Percentiles rank a stretch among this genome's conserved stretches.
phyloP scores from a whole-genome alignment of 2,888 invertebrate genomes.

The Tetragonisca angustula region DNA sequence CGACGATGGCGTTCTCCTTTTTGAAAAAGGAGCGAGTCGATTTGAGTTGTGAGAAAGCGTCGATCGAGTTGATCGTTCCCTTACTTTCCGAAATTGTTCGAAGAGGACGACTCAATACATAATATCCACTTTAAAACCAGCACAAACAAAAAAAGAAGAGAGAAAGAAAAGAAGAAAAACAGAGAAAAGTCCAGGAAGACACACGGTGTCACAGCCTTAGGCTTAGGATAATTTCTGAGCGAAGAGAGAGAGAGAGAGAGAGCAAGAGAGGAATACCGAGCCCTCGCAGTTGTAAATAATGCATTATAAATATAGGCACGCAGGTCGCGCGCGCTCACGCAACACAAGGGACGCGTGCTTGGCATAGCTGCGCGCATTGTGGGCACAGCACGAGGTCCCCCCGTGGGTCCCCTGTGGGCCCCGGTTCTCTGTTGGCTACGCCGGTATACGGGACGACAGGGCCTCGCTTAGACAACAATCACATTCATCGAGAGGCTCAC shows the following conservation, averaged over 20 bases:
- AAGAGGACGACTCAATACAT: no score
- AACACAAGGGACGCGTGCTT: slow-evolving; percentile 83
- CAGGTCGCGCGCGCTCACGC: slow-evolving; percentile 72
- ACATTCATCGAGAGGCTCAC: slow-evolving; percentile 82
- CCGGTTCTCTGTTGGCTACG: slow-evolving; percentile 54
- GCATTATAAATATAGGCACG: slow-evolving; percentile 83
- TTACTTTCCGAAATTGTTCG: no score
- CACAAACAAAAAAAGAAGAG: no score
- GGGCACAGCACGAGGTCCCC: slow-evolving; percentile 79
- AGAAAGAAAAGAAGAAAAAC: not conserved
- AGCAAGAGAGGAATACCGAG: slow-evolving; percentile 59
- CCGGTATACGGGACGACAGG: slow-evolving; percentile 72
- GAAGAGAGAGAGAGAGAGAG: slow-evolving; percentile 25
- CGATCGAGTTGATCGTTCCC: no score
- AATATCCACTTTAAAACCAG: no score
- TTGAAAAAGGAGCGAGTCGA: no score
- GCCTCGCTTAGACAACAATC: slow-evolving; percentile 82
- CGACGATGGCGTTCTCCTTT: no score
- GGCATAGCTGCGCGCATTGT: slow-evolving; percentile 82
- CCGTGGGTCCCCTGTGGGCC: slow-evolving; percentile 67
- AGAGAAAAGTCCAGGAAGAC: not conserved
- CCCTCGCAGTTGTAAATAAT: slow-evolving; percentile 81
- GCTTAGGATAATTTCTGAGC: slow-evolving; percentile 20
- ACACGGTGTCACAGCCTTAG: not conserved
- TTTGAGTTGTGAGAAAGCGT: no score